These are phyloP conservation scores for Acronicta psi DNA, from an alignment of 2,888 invertebrate species.

Conservation along the genomic window DNA sequence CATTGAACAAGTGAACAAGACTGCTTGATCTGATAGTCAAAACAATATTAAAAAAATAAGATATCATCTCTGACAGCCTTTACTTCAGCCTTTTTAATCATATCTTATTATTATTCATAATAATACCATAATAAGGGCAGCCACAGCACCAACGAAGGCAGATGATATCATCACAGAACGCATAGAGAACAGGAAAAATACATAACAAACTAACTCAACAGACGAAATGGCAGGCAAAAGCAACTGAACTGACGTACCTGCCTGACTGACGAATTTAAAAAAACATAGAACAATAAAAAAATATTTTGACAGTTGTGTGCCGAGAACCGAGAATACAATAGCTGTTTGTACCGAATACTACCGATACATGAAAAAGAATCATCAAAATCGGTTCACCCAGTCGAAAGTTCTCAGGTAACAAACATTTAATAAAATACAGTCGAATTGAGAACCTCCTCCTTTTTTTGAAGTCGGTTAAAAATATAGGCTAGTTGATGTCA, in stretches of 20 bases:
- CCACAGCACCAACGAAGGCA: not conserved
- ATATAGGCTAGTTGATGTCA: not conserved
- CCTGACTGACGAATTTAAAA: not conserved
- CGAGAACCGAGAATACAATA: constrained; percentile 22
- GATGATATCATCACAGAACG: not conserved
- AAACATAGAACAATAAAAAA: not conserved
- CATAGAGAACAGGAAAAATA: not conserved
- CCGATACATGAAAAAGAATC: too few species aligned
- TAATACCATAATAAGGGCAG: not conserved
- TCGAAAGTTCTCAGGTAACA: too few species aligned
- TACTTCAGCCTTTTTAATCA: too few species aligned
- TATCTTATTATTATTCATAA: too few species aligned
- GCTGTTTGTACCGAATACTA: constrained; percentile 8
- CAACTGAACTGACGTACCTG: not conserved
- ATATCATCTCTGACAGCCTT: too few species aligned
- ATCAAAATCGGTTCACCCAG: too few species aligned
- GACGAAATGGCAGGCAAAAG: not conserved
- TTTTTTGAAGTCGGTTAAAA: not conserved
- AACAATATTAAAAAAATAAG: too few species aligned
- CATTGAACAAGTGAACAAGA: too few species aligned
- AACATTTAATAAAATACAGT: too few species aligned
- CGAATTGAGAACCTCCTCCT: too few species aligned
- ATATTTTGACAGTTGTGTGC: constrained; percentile 23
- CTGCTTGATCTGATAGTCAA: too few species aligned
- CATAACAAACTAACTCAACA: not conserved